Conservation (phyloP, 1,140 invertebrate species). For the Megalopta genalis region DNA sequence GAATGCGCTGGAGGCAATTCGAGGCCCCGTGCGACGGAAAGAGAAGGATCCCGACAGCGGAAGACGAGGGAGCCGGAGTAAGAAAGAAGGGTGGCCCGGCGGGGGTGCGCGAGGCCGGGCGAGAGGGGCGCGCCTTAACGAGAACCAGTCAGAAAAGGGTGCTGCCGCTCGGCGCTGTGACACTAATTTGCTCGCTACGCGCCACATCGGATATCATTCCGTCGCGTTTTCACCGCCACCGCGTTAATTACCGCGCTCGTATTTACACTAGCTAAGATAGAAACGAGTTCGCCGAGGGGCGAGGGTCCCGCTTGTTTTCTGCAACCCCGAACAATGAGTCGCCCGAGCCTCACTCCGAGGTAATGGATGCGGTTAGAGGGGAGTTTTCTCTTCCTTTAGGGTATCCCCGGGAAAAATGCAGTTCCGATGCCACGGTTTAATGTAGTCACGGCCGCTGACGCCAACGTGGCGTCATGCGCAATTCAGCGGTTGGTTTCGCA, state of each 20-base stretch:
- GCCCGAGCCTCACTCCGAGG: neutral
- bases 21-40: conserved; percentile 12
- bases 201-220: conserved; percentile 59
- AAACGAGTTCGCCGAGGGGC: conserved; percentile 28
- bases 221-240: conserved; percentile 70
- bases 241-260: conserved; percentile 73
- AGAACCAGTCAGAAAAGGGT: conserved; percentile 49
- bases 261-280: conserved; percentile 51
- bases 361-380: conserved; percentile 25
- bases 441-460: too few species aligned
- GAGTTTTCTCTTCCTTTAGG: conserved; percentile 5
- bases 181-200: conserved; percentile 60
- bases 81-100: neutral
- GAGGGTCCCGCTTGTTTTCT: conserved; percentile 25
- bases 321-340: conserved; percentile 23
- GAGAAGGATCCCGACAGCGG: conserved; percentile 23
- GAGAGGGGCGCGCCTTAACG: conserved; percentile 42
- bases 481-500: too few species aligned
- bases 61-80: neutral
- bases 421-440: too few species aligned
- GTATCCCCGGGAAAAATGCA: too few species aligned
- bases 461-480: too few species aligned
- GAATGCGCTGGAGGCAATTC: conserved; percentile 36
- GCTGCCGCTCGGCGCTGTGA: conserved; percentile 45
- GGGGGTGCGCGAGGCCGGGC: neutral